Base-by-base conservation (phyloP, 1,140 invertebrate species). In the Steinernema khuongi region DNA sequence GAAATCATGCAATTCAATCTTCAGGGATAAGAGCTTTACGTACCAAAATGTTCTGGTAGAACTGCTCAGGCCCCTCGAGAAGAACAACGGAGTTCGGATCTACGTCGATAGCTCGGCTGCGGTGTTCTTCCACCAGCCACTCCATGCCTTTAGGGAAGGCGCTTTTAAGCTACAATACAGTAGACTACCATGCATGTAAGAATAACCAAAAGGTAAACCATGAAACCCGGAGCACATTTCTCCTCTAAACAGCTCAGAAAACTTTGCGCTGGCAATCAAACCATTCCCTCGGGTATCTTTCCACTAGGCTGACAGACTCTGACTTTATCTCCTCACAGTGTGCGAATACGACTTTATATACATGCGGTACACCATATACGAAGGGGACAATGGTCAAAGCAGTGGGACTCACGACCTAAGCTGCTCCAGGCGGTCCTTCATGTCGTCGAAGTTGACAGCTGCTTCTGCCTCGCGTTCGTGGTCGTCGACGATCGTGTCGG, bases 1-100 rank as follows among this genome's bases (percentile, higher is more conserved):
- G 82, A 18, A 95, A 80, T 4, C 4, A 26, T 4, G 11, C 32
- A 36, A 72, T 31, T 2, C 30, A 28, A 18, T 18, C 50, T 4
- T 41, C 30, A 69, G 31, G 11, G 60, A 31, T 17, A 66, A 31
- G 31, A 7, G 1, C 14, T n/a, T 66, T 19, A 83, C 73, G 74
- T 60, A 81, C 81, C 31, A 77, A 33, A 30, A 83, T 43, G 31
- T 44, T 68, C 1, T 72, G n/a, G 50, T 81, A 81, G 60, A 83
- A 81, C 17, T 82, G 73, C 4, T 68, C 44, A 17, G 81, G 81
- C 1, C 50, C 67, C 26, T 77, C 31, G 22, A 81, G 18, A 4
- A 74, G 29, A 19, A 33, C 68, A 19, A 74, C 32, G 1, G 43
- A 69, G 1, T 71, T 36, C 18, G 70, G 32, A 32, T 71, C 70